phyloP scores from a whole-genome alignment of 2,797 vertebrate species.

The Brotula barbata region DNA sequence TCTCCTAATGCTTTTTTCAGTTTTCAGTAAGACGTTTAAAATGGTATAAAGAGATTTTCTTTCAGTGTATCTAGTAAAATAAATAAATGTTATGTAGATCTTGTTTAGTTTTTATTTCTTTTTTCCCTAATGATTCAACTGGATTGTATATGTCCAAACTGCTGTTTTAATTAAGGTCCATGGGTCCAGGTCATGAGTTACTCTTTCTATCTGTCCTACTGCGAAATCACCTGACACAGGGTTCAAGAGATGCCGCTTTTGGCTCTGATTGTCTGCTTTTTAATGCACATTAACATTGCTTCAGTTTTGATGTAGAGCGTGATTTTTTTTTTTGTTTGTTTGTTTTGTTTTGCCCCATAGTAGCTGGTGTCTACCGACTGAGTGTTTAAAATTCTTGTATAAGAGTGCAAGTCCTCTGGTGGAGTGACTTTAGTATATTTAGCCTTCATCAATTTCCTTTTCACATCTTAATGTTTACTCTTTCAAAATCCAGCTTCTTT shows the following conservation, averaged over 20 bases:
- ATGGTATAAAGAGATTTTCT: slow-evolving; percentile 78
- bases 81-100: slow-evolving; percentile 82
- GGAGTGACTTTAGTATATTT: slow-evolving; percentile 61
- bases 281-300: slow-evolving; percentile 68
- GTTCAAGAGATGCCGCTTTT: slow-evolving; percentile 59
- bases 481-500: slow-evolving; percentile 52
- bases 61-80: slow-evolving; percentile 81
- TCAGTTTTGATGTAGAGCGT: slow-evolving; percentile 61
- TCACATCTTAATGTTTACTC: slow-evolving; percentile 57
- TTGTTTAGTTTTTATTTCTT: slow-evolving; percentile 78
- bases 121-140: slow-evolving; percentile 70
- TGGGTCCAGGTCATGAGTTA: slow-evolving; percentile 61
- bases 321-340: slow-evolving; percentile 47
- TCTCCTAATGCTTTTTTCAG: slow-evolving; percentile 76
- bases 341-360: slow-evolving; percentile 20
- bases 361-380: slow-evolving; percentile 62
- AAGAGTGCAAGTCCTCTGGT: slow-evolving; percentile 58
- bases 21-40: slow-evolving; percentile 81
- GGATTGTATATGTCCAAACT: slow-evolving; percentile 76
- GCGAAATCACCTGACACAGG: slow-evolving; percentile 60
- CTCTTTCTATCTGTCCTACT: slow-evolving; percentile 59
- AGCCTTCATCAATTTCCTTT: slow-evolving; percentile 42
- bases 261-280: slow-evolving; percentile 60
- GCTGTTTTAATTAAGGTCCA: slow-evolving; percentile 71
- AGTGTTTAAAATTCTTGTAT: slow-evolving; percentile 58